phyloP scores from a whole-genome alignment of 2,113 vertebrate species.

The Cyanoliseus patagonus region DNA sequence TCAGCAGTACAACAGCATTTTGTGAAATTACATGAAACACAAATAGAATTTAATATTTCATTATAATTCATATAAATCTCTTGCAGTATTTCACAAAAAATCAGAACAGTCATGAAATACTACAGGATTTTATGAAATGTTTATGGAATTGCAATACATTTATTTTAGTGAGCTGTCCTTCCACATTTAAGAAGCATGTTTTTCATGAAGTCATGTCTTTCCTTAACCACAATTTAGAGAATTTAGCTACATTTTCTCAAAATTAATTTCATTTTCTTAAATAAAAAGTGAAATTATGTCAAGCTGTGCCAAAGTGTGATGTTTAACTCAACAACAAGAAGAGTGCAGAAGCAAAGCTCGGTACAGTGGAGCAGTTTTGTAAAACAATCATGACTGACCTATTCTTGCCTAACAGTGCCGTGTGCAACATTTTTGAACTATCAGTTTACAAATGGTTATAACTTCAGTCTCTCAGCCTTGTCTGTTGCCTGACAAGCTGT shows the following conservation, averaged over 20 bases:
- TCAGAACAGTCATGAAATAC: background rate
- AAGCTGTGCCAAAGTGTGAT: background rate
- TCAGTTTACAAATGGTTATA: background rate
- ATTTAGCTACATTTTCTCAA: background rate
- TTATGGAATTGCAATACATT: background rate
- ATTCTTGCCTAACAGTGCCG: background rate
- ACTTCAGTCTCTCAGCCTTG: background rate
- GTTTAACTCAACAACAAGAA: background rate
- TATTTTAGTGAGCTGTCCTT: background rate
- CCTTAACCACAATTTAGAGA: background rate
- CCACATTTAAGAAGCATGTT: background rate
- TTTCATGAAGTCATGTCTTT: background rate
- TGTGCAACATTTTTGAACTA: accelerated
- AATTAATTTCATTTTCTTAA: background rate
- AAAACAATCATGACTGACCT: background rate
- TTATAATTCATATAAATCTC: background rate
- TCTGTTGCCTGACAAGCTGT: background rate
- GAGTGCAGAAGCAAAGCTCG: background rate
- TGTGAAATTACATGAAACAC: background rate
- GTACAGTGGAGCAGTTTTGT: background rate
- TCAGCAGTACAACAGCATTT: background rate
- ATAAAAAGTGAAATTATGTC: background rate
- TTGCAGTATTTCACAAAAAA: background rate
- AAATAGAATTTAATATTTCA: background rate
- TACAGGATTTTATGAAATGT: background rate